Conservation (phyloP, 2,113 vertebrate genomes). For the Zapornia atra region DNA sequence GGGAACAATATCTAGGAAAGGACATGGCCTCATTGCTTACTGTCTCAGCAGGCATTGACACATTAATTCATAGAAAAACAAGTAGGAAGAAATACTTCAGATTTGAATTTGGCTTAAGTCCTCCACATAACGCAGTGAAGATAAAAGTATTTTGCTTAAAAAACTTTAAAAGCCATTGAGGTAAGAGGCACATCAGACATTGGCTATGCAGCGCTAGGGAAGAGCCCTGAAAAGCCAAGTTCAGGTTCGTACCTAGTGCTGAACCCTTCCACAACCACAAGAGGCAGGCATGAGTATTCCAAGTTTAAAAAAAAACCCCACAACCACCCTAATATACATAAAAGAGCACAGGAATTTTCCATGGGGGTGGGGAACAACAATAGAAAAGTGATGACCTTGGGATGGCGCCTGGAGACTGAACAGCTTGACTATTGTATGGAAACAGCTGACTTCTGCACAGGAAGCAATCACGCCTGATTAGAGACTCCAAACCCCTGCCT, state of each 20-base stretch:
- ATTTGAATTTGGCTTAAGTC: not conserved
- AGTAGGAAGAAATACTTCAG: not conserved
- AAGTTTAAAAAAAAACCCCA: not conserved
- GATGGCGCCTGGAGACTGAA: constrained; percentile 78
- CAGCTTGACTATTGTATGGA: constrained; percentile 66
- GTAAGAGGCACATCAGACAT: not conserved
- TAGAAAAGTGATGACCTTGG: constrained; percentile 76
- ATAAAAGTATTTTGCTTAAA: not conserved
- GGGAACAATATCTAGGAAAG: not conserved
- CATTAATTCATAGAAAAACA: constrained; percentile 31
- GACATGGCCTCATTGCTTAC: not conserved
- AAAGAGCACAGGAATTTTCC: constrained; percentile 68
- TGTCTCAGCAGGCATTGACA: not conserved
- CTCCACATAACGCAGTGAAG: not conserved
- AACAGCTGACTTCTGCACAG: constrained; percentile 81
- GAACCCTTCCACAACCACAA: not conserved
- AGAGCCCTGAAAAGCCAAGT: not conserved
- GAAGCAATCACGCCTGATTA: constrained; percentile 76
- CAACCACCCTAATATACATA: not conserved
- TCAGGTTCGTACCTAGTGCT: not conserved
- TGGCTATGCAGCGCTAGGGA: not conserved
- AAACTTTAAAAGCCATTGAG: not conserved
- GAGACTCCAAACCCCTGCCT: constrained; percentile 46
- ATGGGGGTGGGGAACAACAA: constrained; percentile 65
- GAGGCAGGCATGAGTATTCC: constrained; percentile 28